Evolutionary conservation across 2,797 vertebrate species (phyloP).

Genomic region (Champsocephalus gunnari): DNA sequence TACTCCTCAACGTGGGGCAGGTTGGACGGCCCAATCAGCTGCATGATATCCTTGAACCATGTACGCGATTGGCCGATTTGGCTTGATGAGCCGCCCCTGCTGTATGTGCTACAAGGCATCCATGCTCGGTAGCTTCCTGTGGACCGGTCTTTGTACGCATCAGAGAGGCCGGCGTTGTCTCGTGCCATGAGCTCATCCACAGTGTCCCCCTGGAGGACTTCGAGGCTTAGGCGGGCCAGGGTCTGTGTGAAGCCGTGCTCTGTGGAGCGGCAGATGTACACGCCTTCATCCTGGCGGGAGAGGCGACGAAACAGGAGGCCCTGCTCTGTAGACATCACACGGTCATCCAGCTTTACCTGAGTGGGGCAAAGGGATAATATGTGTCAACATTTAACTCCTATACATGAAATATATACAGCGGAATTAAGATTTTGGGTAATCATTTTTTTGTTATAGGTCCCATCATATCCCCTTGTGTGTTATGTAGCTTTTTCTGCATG

Average conservation of each 20-base stretch:
- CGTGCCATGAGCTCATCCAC: slow-evolving; percentile 84
- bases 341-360: slow-evolving; percentile 92
- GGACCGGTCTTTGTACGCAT: slow-evolving; percentile 69
- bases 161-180: slow-evolving; percentile 43
- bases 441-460: too few species aligned
- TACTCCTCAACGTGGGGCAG: slow-evolving; percentile 91
- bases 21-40: slow-evolving; percentile 90
- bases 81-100: slow-evolving; percentile 62
- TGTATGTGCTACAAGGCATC: slow-evolving; percentile 75
- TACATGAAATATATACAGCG: neutral
- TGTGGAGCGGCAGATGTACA: slow-evolving; percentile 90
- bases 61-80: slow-evolving; percentile 74
- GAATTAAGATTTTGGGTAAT: neutral
- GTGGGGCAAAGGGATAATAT: slow-evolving; percentile 7
- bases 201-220: slow-evolving; percentile 86
- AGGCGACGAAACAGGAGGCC: slow-evolving; percentile 92
- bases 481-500: too few species aligned
- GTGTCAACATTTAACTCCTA: neutral
- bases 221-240: slow-evolving; percentile 84
- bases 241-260: slow-evolving; percentile 93
- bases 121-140: slow-evolving; percentile 65
- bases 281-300: slow-evolving; percentile 85
- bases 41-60: slow-evolving; percentile 96
- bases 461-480: too few species aligned
- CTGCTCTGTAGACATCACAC: slow-evolving; percentile 88